A percentile compares a stretch with the other conserved stretches of the same genome.
Evolutionary conservation across 1,140 invertebrate species (phyloP).

Genomic region (Halesus radiatus): DNA sequence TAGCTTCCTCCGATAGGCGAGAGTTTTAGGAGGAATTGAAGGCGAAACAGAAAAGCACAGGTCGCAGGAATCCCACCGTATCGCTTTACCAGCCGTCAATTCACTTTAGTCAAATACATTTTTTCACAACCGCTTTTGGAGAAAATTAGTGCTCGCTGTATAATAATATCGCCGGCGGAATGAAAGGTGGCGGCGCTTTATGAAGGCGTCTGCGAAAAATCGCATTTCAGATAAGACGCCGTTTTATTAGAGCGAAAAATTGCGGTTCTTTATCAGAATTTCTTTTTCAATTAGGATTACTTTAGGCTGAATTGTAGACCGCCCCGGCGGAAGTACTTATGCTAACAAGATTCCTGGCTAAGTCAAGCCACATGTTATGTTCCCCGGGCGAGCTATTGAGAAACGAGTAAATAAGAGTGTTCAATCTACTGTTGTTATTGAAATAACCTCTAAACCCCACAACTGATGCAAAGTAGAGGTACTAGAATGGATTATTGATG

Average conservation of each 20-base stretch:
- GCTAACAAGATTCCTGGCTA: constrained; percentile 4
- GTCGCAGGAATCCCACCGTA: background rate
- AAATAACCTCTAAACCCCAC: no score
- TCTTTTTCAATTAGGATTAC: constrained; percentile 43
- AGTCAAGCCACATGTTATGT: background rate
- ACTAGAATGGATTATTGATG: background rate
- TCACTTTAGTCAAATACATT: constrained; percentile 32
- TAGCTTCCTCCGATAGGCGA: no score
- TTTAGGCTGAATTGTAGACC: constrained; percentile 14
- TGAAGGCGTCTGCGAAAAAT: constrained; percentile 43
- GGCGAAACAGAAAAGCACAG: background rate
- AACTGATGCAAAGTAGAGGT: no score
- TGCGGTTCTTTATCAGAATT: constrained; percentile 43
- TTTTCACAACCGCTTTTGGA: constrained; percentile 19
- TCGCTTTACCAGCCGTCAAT: constrained; percentile 43
- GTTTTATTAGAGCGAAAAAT: constrained; percentile 45
- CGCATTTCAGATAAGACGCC: constrained; percentile 47
- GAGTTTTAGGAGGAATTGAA: no score
- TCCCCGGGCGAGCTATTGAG: no score
- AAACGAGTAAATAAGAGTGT: no score
- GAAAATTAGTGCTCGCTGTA: constrained; percentile 39
- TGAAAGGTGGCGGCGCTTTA: constrained; percentile 7
- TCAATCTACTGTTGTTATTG: no score
- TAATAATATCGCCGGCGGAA: constrained; percentile 27
- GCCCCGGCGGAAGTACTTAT: background rate